Evolutionary conservation across 2,797 vertebrate genomes (phyloP).

Genomic region (Sebastes minor): DNA sequence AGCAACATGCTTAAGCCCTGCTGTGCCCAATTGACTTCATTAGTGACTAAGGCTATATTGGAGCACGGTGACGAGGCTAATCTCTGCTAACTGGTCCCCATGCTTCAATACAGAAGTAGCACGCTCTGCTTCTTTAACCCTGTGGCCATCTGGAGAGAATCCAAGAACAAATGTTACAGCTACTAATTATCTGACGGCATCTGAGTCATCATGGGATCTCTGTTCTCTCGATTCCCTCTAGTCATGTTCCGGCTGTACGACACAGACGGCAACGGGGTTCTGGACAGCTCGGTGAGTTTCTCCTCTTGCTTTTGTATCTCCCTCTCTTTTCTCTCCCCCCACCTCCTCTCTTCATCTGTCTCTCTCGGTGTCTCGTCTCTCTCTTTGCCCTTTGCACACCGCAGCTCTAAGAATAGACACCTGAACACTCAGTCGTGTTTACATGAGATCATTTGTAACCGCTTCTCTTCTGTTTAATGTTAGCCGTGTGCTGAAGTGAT

Average conservation of each 20-base stretch:
- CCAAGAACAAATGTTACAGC: conserved; percentile 6
- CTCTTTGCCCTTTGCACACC: background rate
- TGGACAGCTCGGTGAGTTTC: conserved; percentile 93
- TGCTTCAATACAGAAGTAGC: background rate
- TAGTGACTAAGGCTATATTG: conserved; percentile 39
- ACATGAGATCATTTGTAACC: conserved; percentile 30
- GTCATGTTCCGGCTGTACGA: conserved; percentile 97
- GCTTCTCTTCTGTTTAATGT: conserved; percentile 24
- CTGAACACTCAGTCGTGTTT: conserved; percentile 19
- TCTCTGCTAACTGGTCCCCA: conserved; percentile 38
- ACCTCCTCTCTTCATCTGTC: background rate
- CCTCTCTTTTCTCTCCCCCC: background rate
- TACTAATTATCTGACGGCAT: conserved; percentile 17
- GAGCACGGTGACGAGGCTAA: conserved; percentile 37
- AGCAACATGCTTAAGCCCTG: conserved; percentile 30
- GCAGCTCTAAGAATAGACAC: conserved; percentile 40
- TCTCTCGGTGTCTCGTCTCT: background rate
- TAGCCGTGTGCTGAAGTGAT: background rate
- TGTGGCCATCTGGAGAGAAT: conserved; percentile 2
- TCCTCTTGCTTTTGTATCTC: background rate
- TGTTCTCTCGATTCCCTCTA: conserved; percentile 71
- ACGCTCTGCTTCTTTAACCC: conserved; percentile 19
- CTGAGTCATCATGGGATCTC: conserved; percentile 53
- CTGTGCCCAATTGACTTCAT: conserved; percentile 33
- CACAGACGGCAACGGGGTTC: conserved; percentile 90